A percentile compares a stretch with the other conserved stretches of the same genome.
Evolutionary conservation across 2,888 invertebrate genomes (phyloP).

Genomic region (Oligia strigilis): DNA sequence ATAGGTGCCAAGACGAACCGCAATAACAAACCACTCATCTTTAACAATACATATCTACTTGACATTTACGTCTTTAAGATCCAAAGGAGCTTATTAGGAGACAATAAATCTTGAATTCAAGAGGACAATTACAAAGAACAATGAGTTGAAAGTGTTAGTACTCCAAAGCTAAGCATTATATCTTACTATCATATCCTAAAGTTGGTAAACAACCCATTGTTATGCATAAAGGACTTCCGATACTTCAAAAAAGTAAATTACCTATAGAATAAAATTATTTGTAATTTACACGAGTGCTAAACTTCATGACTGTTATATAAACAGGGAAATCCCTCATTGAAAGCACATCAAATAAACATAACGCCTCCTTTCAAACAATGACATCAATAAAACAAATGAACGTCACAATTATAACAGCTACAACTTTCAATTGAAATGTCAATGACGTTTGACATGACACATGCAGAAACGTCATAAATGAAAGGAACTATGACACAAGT

Average conservation of each 20-base stretch:
- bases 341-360: background rate
- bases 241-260: slow-evolving; percentile 39
- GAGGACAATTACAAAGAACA: slow-evolving; percentile 27
- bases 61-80: background rate
- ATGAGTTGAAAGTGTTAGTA: background rate
- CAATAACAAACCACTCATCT: slow-evolving; percentile 40
- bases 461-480: slow-evolving; percentile 15
- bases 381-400: slow-evolving; percentile 23
- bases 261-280: slow-evolving; percentile 2
- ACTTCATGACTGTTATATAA: background rate
- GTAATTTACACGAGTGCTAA: background rate
- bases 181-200: background rate
- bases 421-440: background rate
- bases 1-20: background rate
- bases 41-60: slow-evolving; percentile 19
- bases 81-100: background rate
- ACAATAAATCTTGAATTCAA: slow-evolving; percentile 23
- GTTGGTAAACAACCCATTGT: slow-evolving; percentile 30
- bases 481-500: slow-evolving; percentile 23
- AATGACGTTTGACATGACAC: slow-evolving; percentile 3
- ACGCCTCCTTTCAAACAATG: slow-evolving; percentile 1
- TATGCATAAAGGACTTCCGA: slow-evolving; percentile 25
- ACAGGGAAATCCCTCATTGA: slow-evolving; percentile 40
- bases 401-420: slow-evolving; percentile 36
- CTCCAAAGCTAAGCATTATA: slow-evolving; percentile 1